Conservation (phyloP, 64 coral and sea anemone species). For the Pocillopora verrucosa region DNA sequence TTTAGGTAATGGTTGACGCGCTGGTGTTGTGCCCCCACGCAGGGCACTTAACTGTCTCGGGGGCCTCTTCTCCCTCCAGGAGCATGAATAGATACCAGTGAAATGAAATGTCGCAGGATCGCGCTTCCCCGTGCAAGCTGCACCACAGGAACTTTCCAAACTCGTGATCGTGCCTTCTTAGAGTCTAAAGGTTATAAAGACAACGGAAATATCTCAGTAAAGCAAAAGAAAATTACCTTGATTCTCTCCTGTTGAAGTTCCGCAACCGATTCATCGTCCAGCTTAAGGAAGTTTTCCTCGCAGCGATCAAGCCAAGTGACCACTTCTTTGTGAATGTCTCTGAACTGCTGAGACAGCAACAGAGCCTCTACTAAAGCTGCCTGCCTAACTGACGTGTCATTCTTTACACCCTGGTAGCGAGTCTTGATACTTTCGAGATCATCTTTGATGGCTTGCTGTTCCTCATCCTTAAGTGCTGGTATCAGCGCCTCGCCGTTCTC, state of each 20-base stretch:
- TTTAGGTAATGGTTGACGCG: too few relatives aligned
- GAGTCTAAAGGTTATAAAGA: too few relatives aligned
- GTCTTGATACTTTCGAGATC: conserved; percentile 69
- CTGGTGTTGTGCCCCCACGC: too few relatives aligned
- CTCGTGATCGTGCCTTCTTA: too few relatives aligned
- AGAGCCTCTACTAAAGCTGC: conserved; percentile 91
- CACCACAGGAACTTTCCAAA: too few relatives aligned
- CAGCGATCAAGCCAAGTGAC: conserved; percentile 91
- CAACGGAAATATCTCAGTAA: neutral
- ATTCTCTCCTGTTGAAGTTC: conserved; percentile 95
- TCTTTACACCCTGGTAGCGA: conserved; percentile 70
- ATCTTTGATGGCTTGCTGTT: conserved; percentile 67
- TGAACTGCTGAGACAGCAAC: conserved; percentile 91
- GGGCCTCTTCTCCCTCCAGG: too few relatives aligned
- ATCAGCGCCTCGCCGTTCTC: conserved; percentile 79
- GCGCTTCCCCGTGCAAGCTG: too few relatives aligned
- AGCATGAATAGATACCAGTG: too few relatives aligned
- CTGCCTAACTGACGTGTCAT: conserved; percentile 71
- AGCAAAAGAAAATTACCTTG: conserved; percentile 35
- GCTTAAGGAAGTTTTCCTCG: conserved; percentile 82
- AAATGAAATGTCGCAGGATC: too few relatives aligned
- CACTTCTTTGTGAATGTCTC: conserved; percentile 89
- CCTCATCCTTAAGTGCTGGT: conserved; percentile 79
- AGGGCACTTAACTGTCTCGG: too few relatives aligned
- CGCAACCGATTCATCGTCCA: conserved; percentile 82